These are phyloP conservation scores for Chironomus tentans DNA, from an alignment of 2,888 invertebrate species.

Conservation along the genomic window DNA sequence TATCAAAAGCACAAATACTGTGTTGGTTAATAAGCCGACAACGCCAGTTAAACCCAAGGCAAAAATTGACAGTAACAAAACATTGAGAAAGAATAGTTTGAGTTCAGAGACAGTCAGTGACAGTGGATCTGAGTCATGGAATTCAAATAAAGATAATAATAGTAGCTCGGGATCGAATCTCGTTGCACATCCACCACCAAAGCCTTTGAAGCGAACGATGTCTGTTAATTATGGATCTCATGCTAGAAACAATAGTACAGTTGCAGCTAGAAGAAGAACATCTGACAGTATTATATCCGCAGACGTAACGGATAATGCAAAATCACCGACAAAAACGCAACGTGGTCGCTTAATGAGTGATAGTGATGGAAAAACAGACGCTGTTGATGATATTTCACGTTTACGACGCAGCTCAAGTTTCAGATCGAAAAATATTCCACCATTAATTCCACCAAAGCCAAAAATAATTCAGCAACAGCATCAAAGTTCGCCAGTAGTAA, in stretches of 20 bases:
- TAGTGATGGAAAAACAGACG: conserved; percentile 31
- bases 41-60: conserved; percentile 14
- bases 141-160: conserved; percentile 31
- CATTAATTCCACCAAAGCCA: conserved; percentile 16
- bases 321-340: background rate
- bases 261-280: conserved; percentile 27
- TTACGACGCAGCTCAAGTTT: conserved; percentile 32
- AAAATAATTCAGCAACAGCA: background rate
- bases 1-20: conserved; percentile 32
- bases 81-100: conserved; percentile 39
- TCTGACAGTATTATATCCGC: conserved; percentile 26
- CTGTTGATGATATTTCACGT: conserved; percentile 28
- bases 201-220: conserved; percentile 9
- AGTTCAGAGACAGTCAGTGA: conserved; percentile 42
- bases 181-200: background rate
- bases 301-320: conserved; percentile 15
- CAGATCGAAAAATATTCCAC: conserved; percentile 26
- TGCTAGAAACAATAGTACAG: background rate
- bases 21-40: conserved; percentile 12
- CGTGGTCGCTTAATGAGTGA: conserved; percentile 32
- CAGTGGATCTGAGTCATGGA: conserved; percentile 39
- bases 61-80: conserved; percentile 27
- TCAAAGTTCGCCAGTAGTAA: conserved; percentile 24
- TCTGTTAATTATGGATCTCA: conserved; percentile 6
- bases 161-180: background rate